A percentile compares a stretch with the other conserved stretches of the same genome.
These are phyloP conservation scores for Choloepus hoffmanni DNA, from an alignment of 2,113 vertebrate genomes.

Conservation along the genomic window DNA sequence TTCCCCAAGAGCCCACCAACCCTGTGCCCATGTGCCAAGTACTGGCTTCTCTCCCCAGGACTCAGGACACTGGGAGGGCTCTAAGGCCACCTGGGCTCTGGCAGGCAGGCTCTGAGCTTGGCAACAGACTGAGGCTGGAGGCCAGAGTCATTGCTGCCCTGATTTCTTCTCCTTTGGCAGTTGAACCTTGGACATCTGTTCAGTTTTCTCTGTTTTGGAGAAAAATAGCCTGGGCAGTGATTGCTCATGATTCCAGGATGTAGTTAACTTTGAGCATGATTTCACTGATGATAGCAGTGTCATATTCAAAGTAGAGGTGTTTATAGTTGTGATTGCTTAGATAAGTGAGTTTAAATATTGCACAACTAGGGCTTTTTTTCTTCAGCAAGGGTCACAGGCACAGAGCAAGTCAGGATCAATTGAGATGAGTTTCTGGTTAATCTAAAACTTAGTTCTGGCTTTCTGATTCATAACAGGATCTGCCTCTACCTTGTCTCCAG, in stretches of 20 bases:
- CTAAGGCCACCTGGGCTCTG: constrained; percentile 2
- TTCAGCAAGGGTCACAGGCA: no score
- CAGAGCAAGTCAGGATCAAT: no score
- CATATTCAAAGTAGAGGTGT: no score
- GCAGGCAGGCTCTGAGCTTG: constrained; percentile 36
- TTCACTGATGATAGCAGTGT: no score
- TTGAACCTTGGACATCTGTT: constrained; percentile 98
- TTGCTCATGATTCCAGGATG: constrained; percentile 97
- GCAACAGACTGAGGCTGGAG: constrained; percentile 46
- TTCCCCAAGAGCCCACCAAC: background rate
- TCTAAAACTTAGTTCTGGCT: no score
- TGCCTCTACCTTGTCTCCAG: no score
- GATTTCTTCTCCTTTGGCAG: constrained; percentile 98
- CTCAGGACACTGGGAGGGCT: background rate
- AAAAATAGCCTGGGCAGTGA: constrained; percentile 95
- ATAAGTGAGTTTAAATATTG: no score
- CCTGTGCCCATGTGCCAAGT: background rate
- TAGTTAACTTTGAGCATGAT: constrained; percentile 93
- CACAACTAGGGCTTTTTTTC: no score
- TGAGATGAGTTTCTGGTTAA: no score
- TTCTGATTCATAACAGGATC: no score
- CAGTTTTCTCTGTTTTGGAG: constrained; percentile 97
- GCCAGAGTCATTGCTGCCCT: constrained; percentile 90
- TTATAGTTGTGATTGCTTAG: no score
- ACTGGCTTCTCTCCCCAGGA: background rate